Percentiles rank a stretch among this genome's conserved stretches.
Conservation (phyloP, 2,113 vertebrate species). For the Micronisus gabar region DNA sequence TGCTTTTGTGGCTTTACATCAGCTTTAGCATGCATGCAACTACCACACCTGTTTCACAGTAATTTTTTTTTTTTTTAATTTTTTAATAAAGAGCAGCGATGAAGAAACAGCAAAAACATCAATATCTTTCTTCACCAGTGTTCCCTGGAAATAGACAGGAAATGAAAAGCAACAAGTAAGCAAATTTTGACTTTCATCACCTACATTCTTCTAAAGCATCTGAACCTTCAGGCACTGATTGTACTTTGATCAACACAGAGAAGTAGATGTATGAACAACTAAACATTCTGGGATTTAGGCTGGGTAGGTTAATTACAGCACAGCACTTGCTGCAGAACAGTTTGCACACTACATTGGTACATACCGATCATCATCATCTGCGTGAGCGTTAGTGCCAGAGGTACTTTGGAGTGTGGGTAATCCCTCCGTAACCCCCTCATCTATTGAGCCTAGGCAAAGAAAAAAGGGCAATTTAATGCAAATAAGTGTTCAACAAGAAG, state of each 20-base stretch:
- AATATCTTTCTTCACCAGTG: neutral
- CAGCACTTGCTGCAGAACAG: neutral
- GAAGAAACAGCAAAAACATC: neutral
- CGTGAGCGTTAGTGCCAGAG: slow-evolving; percentile 82
- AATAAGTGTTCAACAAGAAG: neutral
- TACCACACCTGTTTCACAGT: neutral
- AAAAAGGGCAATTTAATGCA: slow-evolving; percentile 11
- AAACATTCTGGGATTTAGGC: neutral
- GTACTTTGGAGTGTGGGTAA: slow-evolving; percentile 87
- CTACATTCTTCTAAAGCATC: neutral
- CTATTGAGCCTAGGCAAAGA: slow-evolving; percentile 83
- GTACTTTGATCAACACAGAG: neutral
- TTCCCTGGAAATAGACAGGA: neutral
- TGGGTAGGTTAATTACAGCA: neutral
- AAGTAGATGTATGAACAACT: neutral
- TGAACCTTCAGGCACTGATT: neutral
- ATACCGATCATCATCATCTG: slow-evolving; percentile 92
- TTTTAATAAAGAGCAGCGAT: neutral
- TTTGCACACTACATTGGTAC: slow-evolving; percentile 16
- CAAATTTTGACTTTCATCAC: slow-evolving; percentile 9
- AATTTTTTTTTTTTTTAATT: neutral
- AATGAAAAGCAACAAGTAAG: neutral
- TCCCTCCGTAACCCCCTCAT: slow-evolving; percentile 90
- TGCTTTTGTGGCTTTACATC: neutral
- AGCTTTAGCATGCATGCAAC: neutral